Base-by-base conservation (phyloP, 2,113 vertebrate genomes). In the Nesogale talazaci region DNA sequence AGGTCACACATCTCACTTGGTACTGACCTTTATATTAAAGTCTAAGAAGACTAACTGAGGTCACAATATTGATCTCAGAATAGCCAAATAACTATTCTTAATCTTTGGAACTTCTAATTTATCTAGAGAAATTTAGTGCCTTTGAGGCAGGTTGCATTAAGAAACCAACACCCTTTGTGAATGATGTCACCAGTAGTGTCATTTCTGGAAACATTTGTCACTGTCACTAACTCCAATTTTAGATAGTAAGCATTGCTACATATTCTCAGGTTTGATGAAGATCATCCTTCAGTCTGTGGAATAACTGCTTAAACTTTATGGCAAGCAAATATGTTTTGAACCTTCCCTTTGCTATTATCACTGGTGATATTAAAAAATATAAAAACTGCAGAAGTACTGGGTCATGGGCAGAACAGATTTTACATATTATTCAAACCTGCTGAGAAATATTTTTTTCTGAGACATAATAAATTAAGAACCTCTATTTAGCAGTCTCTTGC, bases 401-500 rank as follows among this genome's bases (percentile, higher is more conserved):
- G 83, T 56, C 19, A 31, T 4, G 12, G 0, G 6, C 23, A 72
- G 23, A 65, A 4, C 3, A 23, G 67, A 1, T 70, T 94, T 31
- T 78, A 84, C 0, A 2, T 25, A 2, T 75, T 57, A 83, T 36
- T 19, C 20, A 72, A 14, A 82, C 72, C 56, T 72, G 12, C 86
- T 88, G 80, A 80, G 93, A 96, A 63, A 42, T 61, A 56, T 65
- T 95, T 90, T 90, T 89, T 6, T 0, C 56, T 88, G 36, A 89
- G 79, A 88, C 69, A 94, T 5, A 40, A 20, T 65, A 25, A 84
- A 74, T 91, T 96, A 82, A 74, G 93, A 76, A 90, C 78, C 40
- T 38, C 11, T 10, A 2, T 76, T 86, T 87, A 83, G 31, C 46
- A 70, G n/a, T 8, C 4, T 2, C 16, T 77, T 93, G 25, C 27